Conservation (phyloP, 2,888 invertebrate species). For the Hirtodrosophila trivittata region DNA sequence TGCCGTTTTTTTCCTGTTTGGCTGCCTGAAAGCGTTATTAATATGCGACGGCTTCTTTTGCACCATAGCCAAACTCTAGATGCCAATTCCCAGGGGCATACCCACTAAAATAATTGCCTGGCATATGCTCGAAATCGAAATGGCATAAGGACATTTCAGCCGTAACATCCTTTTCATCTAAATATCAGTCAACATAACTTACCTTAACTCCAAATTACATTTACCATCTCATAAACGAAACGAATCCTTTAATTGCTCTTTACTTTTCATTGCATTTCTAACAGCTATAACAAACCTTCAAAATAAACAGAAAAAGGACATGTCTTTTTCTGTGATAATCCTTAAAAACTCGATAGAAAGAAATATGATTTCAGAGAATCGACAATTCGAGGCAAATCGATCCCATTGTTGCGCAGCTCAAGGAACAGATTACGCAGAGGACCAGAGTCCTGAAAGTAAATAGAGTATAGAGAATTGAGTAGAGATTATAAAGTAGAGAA, state of each 20-base stretch:
- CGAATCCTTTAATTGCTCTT: slow-evolving; percentile 19
- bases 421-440: slow-evolving; percentile 77
- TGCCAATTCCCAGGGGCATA: slow-evolving; percentile 51
- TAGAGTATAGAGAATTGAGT: too few relatives aligned
- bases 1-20: not conserved
- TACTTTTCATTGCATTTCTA: not conserved
- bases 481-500: too few relatives aligned
- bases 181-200: too few relatives aligned
- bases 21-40: slow-evolving; percentile 59
- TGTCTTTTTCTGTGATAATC: not conserved
- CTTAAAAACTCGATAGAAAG: slow-evolving; percentile 80
- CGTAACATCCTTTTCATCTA: not conserved
- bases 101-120: slow-evolving; percentile 65
- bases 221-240: not conserved
- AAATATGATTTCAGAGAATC: slow-evolving; percentile 82
- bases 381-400: slow-evolving; percentile 80
- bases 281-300: too few relatives aligned
- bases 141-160: not conserved
- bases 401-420: slow-evolving; percentile 80
- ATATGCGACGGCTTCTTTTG: slow-evolving; percentile 69
- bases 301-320: not conserved
- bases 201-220: slow-evolving; percentile 1
- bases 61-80: slow-evolving; percentile 3
- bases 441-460: slow-evolving; percentile 76
- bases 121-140: slow-evolving; percentile 52